Base-by-base conservation (phyloP, 2,888 invertebrate genomes). In the Diaprepes abbreviatus region DNA sequence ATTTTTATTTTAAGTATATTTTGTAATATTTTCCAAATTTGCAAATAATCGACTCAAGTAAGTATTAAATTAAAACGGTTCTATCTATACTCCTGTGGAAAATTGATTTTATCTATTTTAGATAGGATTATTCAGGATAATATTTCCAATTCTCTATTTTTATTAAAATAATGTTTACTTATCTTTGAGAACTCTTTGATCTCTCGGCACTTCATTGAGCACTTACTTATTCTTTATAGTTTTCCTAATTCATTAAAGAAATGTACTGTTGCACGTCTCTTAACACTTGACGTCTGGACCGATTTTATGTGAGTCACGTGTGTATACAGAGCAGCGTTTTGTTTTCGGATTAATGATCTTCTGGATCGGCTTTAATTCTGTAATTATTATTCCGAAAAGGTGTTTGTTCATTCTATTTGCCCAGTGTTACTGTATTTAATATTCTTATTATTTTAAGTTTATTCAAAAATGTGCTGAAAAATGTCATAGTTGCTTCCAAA, bases 271-370 rank as follows among this genome's bases (percentile, higher is more conserved):
- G 74, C 78, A 75, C 79, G 78, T 82, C 83, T 79, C 79, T 82
- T 81, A 78, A 79, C 83, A 80, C 80, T 81, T 77, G 81, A 80
- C 79, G 81, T 81, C 80, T 82, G 80, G 75, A 78, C 75, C 74
- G 73, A 79, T 81, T 82, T 83, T 82, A 82, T 82, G 80, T 80
- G 81, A 80, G 79, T 81, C 82, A 81, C 81, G 80, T 81, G 81
- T 77, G 74, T 77, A 78, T 76, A 78, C 79, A 79, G 77, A 59
- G 58, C 50, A 24, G 31, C 31, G 74, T 70, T 70, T 75, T 72
- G 74, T 77, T 74, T 75, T 76, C 62, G 54, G 54, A 64, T 55
- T 62, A 55, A 6, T 19, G 43, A 10, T 21, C 4, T 43, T 43
- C 5, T 24, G 24, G 5, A 24, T 24, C 5, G 24, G 24, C 3